Evolutionary conservation across 2,113 vertebrate species (phyloP).

Genomic region (Acrocephalus kingi): DNA sequence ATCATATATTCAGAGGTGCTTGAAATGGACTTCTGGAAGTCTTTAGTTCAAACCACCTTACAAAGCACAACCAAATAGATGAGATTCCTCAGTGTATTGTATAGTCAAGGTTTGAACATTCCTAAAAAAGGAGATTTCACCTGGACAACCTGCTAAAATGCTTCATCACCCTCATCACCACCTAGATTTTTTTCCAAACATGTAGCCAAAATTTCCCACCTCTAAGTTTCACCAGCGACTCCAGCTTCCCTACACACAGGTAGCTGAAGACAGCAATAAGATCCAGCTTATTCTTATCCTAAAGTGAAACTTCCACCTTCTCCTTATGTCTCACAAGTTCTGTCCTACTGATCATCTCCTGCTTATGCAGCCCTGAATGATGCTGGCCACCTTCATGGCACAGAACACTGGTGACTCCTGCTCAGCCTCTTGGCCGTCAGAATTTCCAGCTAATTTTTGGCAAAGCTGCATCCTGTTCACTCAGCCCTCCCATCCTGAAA

Average conservation of each 20-base stretch:
- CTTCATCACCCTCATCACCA: neutral
- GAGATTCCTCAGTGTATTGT: neutral
- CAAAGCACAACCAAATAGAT: neutral
- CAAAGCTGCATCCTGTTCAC: neutral
- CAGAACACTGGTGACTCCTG: rapidly evolving
- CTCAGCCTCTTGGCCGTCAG: neutral
- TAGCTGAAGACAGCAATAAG: neutral
- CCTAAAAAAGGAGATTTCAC: neutral
- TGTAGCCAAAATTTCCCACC: neutral
- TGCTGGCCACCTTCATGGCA: neutral
- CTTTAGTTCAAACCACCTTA: neutral
- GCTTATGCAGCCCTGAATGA: neutral
- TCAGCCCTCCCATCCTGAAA: neutral
- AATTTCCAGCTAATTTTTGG: neutral
- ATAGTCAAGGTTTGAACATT: neutral
- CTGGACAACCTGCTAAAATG: rapidly evolving
- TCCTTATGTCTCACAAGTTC: rapidly evolving
- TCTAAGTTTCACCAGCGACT: rapidly evolving
- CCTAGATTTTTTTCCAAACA: neutral
- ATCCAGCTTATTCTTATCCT: neutral
- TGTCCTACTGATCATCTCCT: neutral
- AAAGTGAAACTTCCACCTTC: neutral
- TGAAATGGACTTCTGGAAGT: neutral
- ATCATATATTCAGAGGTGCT: neutral
- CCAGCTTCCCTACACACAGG: neutral